Base-by-base conservation (phyloP, 2,888 invertebrate species). In the Lacanobia oleracea region DNA sequence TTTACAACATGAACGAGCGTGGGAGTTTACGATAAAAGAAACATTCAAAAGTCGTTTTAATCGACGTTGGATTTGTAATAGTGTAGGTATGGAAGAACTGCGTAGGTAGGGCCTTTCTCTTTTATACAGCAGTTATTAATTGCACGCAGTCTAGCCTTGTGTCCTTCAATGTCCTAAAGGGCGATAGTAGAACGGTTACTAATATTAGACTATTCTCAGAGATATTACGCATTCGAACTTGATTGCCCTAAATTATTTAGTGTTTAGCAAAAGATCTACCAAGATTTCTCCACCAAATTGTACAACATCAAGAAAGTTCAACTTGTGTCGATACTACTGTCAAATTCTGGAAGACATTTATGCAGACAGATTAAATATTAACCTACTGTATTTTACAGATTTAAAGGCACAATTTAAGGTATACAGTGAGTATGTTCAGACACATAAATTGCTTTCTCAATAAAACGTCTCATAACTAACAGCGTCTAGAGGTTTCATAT, bases 71-170 rank as follows among this genome's bases (percentile, higher is more conserved):
- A 14, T 76, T 27, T 21, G 37, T 40, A 53, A 16, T 48, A 21
- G 18, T 21, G 6, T 27, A 63, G 16, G 8, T 54, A 18, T 33
- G 12, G 14, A 63, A n/a, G 12, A 48, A 16, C 23, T 45, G 27
- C 37, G 45, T 76, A 16, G 51, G 67, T 12, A 75, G 53, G 54
- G 50, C 60, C 61, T 68, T 74, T 74, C 76, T 50, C 75, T 45
- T 75, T 69, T 45, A 14, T 54, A 33, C 33, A 33, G 21, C 56
- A 40, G 16, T 33, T 33, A 54, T 40, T 63, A 56, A 56, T 40
- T 16, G 27, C 18, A 75, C 37, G 33, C 43, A 27, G 33, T 37
- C 7, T 45, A 40, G 18, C 4, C 21, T 9, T n/a, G 5, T 60
- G 6, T 7, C 33, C 6, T 50, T 16, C 18, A 43, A 50, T 33